Base-by-base conservation (phyloP, 2,113 vertebrate species). In the Ochotona princeps region DNA sequence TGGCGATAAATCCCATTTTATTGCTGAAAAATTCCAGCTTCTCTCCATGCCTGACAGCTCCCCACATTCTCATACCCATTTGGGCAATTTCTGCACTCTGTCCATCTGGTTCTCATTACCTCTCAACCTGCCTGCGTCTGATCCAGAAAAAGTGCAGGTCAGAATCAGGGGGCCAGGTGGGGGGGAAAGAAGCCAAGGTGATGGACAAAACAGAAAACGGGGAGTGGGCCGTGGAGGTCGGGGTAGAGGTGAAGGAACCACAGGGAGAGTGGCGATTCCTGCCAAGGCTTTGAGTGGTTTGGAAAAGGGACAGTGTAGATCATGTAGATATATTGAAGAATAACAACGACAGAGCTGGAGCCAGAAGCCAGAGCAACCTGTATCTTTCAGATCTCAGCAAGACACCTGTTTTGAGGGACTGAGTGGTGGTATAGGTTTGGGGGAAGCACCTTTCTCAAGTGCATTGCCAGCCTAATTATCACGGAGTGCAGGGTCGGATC, bases 51-150 rank as follows among this genome's bases (percentile, higher is more conserved):
- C 98, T 99, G 99, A 99, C 99, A 99, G 99, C 98, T 99, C 99
- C 98, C 99, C 98, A 98, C 98, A 98, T 99, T 99, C 99, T 99
- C 98, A 98, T 98, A 99, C 98, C 98, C 98, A 98, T 99, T 99
- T 98, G 98, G 99, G 99, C 99, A 99, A 99, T 99, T 99, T 99
- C 98, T 98, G 98, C 97, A 98, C 98, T 98, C 97, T 98, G 98
- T 99, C 99, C 99, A 99, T 99, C 99, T 99, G 99, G 99, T 98
- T 99, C 99, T 99, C 99, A 99, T 99, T 99, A 99, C 98, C 96
- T 98, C 98, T 98, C 98, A 98, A 98, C 98, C 98, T 98, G 98
- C 97, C 97, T 98, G 98, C 97, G 98, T 98, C 98, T 98, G 98
- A 98, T 98, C 98, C 97, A 97, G 96, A 98, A 98, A 98, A 98